Evolutionary conservation across 2,797 vertebrate species (phyloP).

Genomic region (Lepus townsendii): DNA sequence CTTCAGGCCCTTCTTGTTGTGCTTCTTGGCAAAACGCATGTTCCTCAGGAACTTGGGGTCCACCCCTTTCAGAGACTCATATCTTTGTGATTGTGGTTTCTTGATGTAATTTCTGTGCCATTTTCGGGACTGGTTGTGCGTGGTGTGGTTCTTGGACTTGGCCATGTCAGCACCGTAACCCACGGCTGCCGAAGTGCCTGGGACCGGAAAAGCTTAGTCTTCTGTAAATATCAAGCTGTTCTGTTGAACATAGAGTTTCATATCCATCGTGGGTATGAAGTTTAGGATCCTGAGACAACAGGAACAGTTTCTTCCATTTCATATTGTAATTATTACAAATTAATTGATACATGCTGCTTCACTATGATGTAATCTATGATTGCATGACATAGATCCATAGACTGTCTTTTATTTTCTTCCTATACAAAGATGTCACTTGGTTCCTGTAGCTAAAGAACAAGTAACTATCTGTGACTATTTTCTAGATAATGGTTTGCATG

Average conservation of each 20-base stretch:
- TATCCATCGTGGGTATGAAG: neutral
- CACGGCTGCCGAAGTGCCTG: no score
- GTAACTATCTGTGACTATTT: neutral
- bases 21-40: no score
- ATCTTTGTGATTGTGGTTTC: no score
- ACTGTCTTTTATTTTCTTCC: neutral
- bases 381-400: neutral
- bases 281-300: neutral
- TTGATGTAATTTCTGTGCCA: no score
- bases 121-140: no score
- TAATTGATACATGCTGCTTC: neutral
- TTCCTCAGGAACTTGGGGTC: no score
- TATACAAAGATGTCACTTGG: neutral
- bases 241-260: neutral
- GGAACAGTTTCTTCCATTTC: neutral
- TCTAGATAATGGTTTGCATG: neutral
- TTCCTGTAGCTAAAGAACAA: neutral
- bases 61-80: no score
- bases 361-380: neutral
- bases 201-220: neutral
- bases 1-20: no score
- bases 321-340: neutral
- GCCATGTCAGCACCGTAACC: no score
- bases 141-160: no score
- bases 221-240: neutral